Base-by-base conservation (phyloP, 2,888 invertebrate species). In the Hypselothyrea guttata region DNA sequence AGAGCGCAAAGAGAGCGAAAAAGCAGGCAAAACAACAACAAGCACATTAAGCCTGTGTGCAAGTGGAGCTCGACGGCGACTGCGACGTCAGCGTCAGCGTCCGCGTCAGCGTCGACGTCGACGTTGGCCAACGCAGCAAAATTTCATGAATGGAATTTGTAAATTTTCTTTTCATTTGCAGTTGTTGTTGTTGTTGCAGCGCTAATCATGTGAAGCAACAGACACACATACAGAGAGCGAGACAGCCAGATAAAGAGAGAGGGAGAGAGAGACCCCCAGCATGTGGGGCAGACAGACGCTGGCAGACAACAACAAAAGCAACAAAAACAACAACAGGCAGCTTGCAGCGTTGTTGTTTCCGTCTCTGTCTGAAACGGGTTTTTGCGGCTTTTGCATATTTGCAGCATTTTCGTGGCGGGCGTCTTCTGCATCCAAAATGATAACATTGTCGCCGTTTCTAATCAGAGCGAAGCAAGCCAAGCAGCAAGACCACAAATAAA, bases 121-220 rank as follows among this genome's bases (percentile, higher is more conserved):
- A 22, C 61, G 65, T 59, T 58, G 56, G 52, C 56, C 61, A 70
- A 84, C 83, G 83, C 67, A 70, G 84, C 71, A 72, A 77, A 87
- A 88, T 83, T 78, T 82, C 87, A 88, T 88, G 88, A 88, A 88
- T 88, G 89, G 89, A 89, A 89, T 89, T 89, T 86, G 87, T 88
- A 88, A 88, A 84, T 89, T 87, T 87, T 86, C 73, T 82, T 86
- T 86, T 84, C 73, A 72, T 87, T 86, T 86, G 73, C 66, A 70
- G 69, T 60, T 56, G 52, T 46, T 53, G 55, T 46, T 51, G 49
- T 5, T 47, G 47, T 44, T 58, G 41, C 37, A 68, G 70, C 69
- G 79, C 74, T 83, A 81, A 85, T 81, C 79, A 79, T 81, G 85
- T 79, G 79, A 55, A 70, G 63, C 60, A 40, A 63, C 63, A 53